Percentiles rank a stretch among this genome's conserved stretches.
Conservation (phyloP, 2,113 vertebrate species). For the Euleptes europaea region DNA sequence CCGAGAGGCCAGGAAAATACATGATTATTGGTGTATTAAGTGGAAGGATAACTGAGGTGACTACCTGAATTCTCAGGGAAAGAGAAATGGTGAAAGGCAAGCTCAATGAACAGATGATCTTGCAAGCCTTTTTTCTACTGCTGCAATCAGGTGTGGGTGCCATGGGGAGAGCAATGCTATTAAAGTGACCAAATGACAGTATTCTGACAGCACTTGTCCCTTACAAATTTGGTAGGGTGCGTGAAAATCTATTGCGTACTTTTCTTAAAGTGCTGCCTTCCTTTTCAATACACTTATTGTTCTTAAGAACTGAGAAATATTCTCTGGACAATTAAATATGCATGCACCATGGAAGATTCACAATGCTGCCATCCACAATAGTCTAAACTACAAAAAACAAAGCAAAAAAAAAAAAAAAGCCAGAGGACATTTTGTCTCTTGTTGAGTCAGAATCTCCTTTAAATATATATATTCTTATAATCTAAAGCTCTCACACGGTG, state of each 20-base stretch:
- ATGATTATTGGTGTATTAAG: not conserved
- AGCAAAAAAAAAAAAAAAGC: no score
- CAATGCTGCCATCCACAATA: not conserved
- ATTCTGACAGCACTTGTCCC: not conserved
- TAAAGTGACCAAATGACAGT: conserved; percentile 11
- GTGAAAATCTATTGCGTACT: not conserved
- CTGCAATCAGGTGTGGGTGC: conserved; percentile 23
- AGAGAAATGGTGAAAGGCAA: not conserved
- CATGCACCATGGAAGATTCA: not conserved
- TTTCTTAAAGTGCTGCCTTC: not conserved
- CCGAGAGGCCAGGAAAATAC: not conserved
- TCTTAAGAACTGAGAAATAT: not conserved
- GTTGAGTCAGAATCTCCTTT: not conserved
- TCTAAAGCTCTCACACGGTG: conserved; percentile 12
- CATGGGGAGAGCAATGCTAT: conserved; percentile 20
- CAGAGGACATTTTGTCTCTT: not conserved
- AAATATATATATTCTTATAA: no score
- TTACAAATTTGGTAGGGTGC: not conserved
- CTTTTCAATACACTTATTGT: not conserved
- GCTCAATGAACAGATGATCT: conserved; percentile 13
- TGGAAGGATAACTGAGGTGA: not conserved
- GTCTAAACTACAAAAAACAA: not conserved
- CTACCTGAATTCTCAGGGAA: conserved; percentile 8
- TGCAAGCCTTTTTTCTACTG: not conserved
- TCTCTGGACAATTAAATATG: not conserved